Conservation (phyloP, 2,113 vertebrate genomes). For the Notiomystis cincta region DNA sequence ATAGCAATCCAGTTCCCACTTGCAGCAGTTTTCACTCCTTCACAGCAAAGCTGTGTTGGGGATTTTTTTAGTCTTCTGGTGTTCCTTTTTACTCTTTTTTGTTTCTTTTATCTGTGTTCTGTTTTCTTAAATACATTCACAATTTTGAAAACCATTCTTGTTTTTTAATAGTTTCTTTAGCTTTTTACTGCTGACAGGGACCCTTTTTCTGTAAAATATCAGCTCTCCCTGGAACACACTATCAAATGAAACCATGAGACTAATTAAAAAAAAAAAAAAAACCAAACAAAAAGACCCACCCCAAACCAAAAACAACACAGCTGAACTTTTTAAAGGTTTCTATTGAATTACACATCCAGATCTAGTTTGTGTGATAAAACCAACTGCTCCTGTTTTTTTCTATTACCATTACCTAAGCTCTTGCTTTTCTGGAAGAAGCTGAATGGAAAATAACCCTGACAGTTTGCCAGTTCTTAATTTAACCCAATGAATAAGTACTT, state of each 20-base stretch:
- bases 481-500: neutral
- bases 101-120: neutral
- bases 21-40: neutral
- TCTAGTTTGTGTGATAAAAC: neutral
- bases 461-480: neutral
- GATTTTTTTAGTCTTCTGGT: neutral
- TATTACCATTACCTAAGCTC: neutral
- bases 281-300: fast-evolving
- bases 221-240: neutral
- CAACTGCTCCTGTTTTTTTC: neutral
- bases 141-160: neutral
- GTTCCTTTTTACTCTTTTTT: neutral
- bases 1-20: neutral
- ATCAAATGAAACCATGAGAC: neutral
- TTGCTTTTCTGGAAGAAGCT: neutral
- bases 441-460: neutral
- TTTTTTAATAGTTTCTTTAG: neutral
- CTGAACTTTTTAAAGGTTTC: neutral
- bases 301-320: neutral
- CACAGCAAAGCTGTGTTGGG: neutral
- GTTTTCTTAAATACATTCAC: neutral
- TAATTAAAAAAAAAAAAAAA: neutral
- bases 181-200: neutral
- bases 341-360: neutral
- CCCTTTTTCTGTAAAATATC: neutral